A percentile compares a stretch with the other conserved stretches of the same genome.
phyloP scores from a whole-genome alignment of 2,797 vertebrate genomes.

The Geotrypetes seraphini region DNA sequence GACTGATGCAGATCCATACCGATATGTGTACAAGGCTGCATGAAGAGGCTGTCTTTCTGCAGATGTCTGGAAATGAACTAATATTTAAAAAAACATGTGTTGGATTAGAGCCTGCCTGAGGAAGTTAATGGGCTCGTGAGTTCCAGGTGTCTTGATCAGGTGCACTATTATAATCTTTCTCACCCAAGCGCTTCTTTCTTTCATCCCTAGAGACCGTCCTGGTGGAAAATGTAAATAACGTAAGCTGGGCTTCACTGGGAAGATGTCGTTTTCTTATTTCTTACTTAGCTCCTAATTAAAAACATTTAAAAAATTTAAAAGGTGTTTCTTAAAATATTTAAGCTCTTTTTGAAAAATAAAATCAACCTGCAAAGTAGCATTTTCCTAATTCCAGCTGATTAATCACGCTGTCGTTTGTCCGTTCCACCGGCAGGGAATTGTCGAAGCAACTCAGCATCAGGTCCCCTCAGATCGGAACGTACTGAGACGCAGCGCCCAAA shows the following conservation, averaged over 20 bases:
- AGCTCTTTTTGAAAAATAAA: constrained; percentile 29
- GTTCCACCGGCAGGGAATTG: no score
- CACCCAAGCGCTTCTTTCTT: constrained; percentile 10
- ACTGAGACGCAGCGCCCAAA: no score
- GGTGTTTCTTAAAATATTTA: constrained; percentile 36
- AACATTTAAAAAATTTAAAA: constrained; percentile 43
- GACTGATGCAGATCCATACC: no score
- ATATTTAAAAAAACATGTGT: constrained; percentile 27
- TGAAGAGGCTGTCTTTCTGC: constrained; percentile 12
- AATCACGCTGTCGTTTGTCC: neutral
- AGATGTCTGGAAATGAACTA: constrained; percentile 26
- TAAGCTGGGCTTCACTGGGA: constrained; percentile 2
- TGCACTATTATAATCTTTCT: constrained; percentile 17
- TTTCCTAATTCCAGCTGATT: neutral
- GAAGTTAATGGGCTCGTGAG: constrained; percentile 8
- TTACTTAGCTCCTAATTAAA: constrained; percentile 44
- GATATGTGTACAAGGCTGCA: no score
- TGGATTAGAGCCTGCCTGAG: constrained; percentile 13
- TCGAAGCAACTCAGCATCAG: no score
- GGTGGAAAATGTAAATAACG: constrained; percentile 23
- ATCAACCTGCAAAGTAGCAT: constrained; percentile 4
- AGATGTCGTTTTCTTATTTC: constrained; percentile 24
- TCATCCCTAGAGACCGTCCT: constrained; percentile 23
- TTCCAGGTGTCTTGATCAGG: constrained; percentile 9
- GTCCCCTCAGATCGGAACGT: no score